Evolutionary conservation across 2,113 vertebrate species (phyloP).

Genomic region (Cheilinus undulatus): DNA sequence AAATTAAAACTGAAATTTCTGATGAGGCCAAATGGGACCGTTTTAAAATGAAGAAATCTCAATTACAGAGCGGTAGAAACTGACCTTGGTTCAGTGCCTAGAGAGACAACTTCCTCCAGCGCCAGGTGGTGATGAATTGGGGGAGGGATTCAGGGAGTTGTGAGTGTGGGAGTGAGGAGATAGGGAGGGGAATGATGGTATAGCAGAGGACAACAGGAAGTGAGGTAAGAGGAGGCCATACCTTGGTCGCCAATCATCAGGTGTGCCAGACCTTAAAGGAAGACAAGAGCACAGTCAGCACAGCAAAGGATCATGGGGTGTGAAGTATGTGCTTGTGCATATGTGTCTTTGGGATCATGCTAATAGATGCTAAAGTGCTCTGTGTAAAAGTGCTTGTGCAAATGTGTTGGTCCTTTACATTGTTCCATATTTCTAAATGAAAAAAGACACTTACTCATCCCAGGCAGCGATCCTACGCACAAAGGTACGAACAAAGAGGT

Average conservation of each 20-base stretch:
- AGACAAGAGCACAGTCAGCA: constrained; percentile 99
- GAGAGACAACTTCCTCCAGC: constrained; percentile 78
- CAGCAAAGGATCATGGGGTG: constrained; percentile 94
- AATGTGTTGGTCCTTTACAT: constrained; percentile 41
- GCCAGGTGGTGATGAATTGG: constrained; percentile 70
- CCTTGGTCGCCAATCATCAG: constrained; percentile 99
- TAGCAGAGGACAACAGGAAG: constrained; percentile 84
- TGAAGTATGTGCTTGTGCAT: constrained; percentile 70
- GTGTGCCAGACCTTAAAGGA: constrained; percentile 99
- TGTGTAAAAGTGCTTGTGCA: constrained; percentile 25
- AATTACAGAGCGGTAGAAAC: constrained; percentile 55
- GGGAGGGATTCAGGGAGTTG: constrained; percentile 52
- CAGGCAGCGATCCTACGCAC: constrained; percentile 63
- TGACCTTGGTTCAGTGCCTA: constrained; percentile 79
- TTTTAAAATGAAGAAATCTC: constrained; percentile 38
- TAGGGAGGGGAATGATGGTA: constrained; percentile 63
- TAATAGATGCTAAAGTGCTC: constrained; percentile 65
- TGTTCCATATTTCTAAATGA: constrained; percentile 43
- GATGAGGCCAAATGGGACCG: constrained; percentile 26
- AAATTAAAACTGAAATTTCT: constrained; percentile 38
- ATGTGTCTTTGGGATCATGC: constrained; percentile 86
- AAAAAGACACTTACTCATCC: constrained; percentile 64
- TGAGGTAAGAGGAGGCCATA: constrained; percentile 98
- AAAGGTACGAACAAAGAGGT: constrained; percentile 55
- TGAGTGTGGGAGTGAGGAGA: constrained; percentile 62